Conservation (phyloP, 1,140 invertebrate species). For the Pseudomyrmex pallidus region DNA sequence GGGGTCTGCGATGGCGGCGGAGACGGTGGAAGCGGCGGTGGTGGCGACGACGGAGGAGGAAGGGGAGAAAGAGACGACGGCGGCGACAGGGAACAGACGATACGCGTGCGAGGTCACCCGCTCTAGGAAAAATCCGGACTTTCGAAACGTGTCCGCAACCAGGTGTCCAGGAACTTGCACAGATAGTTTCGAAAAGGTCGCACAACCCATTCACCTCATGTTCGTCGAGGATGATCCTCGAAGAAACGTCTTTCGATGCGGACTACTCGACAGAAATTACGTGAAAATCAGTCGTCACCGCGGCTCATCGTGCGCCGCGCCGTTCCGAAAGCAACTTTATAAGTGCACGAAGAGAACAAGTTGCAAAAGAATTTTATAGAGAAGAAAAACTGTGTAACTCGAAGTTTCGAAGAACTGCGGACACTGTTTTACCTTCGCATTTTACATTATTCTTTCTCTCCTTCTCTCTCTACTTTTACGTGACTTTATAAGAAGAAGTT, state of each 20-base stretch:
- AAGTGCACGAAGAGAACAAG: neutral
- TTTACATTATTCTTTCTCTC: neutral
- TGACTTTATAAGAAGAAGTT: neutral
- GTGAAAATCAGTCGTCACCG: neutral
- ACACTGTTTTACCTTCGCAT: neutral
- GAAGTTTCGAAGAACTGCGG: neutral
- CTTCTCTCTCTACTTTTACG: neutral
- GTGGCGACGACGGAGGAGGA: neutral
- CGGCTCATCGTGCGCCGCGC: no score
- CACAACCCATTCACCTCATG: conserved; percentile 6
- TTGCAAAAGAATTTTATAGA: neutral
- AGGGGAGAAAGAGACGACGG: neutral
- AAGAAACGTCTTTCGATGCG: neutral
- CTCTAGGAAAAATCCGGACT: conserved; percentile 57
- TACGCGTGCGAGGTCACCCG: conserved; percentile 40
- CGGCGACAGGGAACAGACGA: conserved; percentile 12
- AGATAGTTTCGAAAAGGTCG: conserved; percentile 22
- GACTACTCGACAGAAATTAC: neutral
- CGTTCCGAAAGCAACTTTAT: no score
- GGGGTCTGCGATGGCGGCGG: conserved; percentile 1
- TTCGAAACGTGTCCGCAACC: conserved; percentile 57
- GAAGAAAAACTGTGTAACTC: neutral
- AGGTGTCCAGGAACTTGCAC: neutral
- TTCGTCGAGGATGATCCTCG: neutral
- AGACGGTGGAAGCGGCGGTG: neutral